Base-by-base conservation (phyloP, 2,113 vertebrate genomes). In the Lepus americanus region DNA sequence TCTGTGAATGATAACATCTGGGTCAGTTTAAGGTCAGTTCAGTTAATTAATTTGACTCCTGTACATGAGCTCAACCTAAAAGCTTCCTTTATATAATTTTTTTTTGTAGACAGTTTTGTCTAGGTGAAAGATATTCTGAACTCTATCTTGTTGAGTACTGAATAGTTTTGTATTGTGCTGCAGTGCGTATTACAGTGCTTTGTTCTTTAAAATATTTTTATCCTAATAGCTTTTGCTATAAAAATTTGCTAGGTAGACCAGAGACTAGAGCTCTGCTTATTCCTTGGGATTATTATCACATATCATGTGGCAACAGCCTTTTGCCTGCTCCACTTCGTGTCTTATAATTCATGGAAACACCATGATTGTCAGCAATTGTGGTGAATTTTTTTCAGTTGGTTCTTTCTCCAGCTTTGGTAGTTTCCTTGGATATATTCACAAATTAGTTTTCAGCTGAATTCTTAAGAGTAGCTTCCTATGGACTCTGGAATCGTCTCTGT, bases 21-120 rank as follows among this genome's bases (percentile, higher is more conserved):
- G 89, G 9, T 81, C 67, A 81, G 14, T 85, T 92, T 17, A n/a
- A 49, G 3, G 11, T 86, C n/a, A 53, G 11, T 67, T 51, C 25
- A 81, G 9, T 73, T 79, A 79, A 72, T 74, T 82, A 80, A 80
- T 76, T 74, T 49, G 85, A 78, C 27, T 82, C 25, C 17, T 88
- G 14, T 29, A 27, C 23, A 44, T 85, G 31, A 6, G 31, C 13
- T 5, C 11, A 61, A 89, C 25, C 92, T 77, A 39, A 49, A 25
- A 82, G 5, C 31, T 70, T 80, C 6, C 74, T 83, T 36, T 12
- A 55, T 44, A 1, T 20, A 20, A 67, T 55, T 59, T 94, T 22
- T 11, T 51, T 64, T 66, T 33, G 36, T 3, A 27, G 4, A 67
- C 44, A 39, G 11, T 95, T 86, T 66, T 69, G 20, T 49, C 25